A percentile compares a stretch with the other conserved stretches of the same genome.
Conservation (phyloP, 1,140 invertebrate species). For the Artemia franciscana region DNA sequence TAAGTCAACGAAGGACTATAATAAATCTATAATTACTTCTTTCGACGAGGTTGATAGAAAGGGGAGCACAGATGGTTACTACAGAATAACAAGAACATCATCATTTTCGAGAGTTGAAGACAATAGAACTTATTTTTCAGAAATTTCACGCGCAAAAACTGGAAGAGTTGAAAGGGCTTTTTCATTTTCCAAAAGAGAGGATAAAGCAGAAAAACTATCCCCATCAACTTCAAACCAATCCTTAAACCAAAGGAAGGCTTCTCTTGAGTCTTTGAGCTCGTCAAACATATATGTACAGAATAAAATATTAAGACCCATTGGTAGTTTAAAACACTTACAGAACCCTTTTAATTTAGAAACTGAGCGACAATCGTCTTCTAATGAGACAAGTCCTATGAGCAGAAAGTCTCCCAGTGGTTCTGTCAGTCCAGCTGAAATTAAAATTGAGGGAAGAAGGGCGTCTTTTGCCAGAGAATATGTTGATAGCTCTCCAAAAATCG, state of each 20-base stretch:
- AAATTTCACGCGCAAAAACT: constrained; percentile 1
- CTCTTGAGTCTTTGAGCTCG: not conserved
- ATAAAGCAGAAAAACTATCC: not conserved
- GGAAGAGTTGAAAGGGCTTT: not conserved
- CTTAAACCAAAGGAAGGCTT: not conserved
- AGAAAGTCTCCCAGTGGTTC: not conserved
- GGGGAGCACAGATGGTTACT: not conserved
- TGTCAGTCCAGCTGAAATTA: not conserved
- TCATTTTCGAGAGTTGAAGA: not conserved
- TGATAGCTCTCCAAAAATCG: not conserved
- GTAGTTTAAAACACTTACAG: too few relatives aligned
- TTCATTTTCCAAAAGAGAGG: not conserved
- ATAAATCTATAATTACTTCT: too few relatives aligned
- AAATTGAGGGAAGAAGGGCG: not conserved
- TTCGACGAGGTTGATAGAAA: constrained; percentile 9
- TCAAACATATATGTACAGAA: not conserved
- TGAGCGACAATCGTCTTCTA: not conserved
- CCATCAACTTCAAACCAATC: not conserved
- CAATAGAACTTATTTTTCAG: not conserved
- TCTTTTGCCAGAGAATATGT: not conserved
- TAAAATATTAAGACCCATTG: not conserved
- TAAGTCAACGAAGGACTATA: constrained; percentile 12
- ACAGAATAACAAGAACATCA: not conserved
- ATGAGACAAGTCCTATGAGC: not conserved
- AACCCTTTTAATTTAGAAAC: not conserved